Percentiles rank a stretch among this genome's conserved stretches.
Conservation (phyloP, 2,888 invertebrate genomes). For the Dascillus cervinus region DNA sequence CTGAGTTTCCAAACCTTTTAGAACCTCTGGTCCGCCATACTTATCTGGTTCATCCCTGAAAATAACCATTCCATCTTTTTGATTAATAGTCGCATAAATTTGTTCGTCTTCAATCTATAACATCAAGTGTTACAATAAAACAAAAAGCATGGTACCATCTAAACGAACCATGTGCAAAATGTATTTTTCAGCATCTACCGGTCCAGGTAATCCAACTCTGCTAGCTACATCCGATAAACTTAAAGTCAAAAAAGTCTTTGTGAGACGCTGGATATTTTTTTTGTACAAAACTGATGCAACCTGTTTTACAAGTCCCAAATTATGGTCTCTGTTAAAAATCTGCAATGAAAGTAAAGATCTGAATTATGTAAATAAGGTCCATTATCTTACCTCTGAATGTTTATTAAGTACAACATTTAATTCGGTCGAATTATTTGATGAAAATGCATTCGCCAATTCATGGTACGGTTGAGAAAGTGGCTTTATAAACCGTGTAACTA, state of each 20-base stretch:
- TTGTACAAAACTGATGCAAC: slow-evolving; percentile 85
- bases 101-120: slow-evolving; percentile 89
- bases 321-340: slow-evolving; percentile 68
- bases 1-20: slow-evolving; percentile 79
- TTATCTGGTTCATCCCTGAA: slow-evolving; percentile 95
- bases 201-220: slow-evolving; percentile 76
- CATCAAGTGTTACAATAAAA: slow-evolving; percentile 6
- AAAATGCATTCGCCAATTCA: slow-evolving; percentile 79
- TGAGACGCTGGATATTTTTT: slow-evolving; percentile 92
- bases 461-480: slow-evolving; percentile 82
- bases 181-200: slow-evolving; percentile 85
- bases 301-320: slow-evolving; percentile 74
- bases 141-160: neutral
- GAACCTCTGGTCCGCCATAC: slow-evolving; percentile 82
- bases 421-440: slow-evolving; percentile 63
- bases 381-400: slow-evolving; percentile 56
- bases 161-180: slow-evolving; percentile 84
- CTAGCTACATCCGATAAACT: slow-evolving; percentile 85
- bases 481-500: slow-evolving; percentile 77
- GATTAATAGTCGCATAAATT: slow-evolving; percentile 94
- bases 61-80: slow-evolving; percentile 96
- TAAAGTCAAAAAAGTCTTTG: slow-evolving; percentile 87
- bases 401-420: slow-evolving; percentile 63
- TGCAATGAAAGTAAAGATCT: slow-evolving; percentile 10
- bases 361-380: slow-evolving; percentile 6